A percentile compares a stretch with the other conserved stretches of the same genome.
These are phyloP conservation scores for Nomada lathburiana DNA, from an alignment of 2,888 invertebrate species.

Conservation along the genomic window DNA sequence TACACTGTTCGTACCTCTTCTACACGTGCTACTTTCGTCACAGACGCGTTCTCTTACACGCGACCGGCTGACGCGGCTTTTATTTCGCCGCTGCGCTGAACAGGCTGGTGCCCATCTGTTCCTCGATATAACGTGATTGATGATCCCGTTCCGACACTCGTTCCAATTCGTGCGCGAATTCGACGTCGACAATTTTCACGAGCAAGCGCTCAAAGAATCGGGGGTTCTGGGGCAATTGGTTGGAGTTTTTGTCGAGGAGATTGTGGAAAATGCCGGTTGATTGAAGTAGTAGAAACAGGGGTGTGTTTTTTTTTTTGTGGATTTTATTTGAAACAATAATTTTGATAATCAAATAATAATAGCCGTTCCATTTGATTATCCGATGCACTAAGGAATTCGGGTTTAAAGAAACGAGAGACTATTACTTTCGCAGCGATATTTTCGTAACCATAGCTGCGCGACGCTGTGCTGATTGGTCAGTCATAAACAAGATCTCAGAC, in stretches of 20 bases:
- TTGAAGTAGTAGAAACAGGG: not conserved
- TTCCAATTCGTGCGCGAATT: slow-evolving; percentile 11
- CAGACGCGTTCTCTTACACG: slow-evolving; percentile 54
- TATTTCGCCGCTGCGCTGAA: slow-evolving; percentile 28
- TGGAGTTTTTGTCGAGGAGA: not conserved
- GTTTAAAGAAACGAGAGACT: no score
- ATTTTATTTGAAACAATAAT: no score
- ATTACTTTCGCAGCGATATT: no score
- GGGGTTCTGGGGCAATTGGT: not conserved
- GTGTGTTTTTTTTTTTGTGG: not conserved
- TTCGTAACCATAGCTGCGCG: no score
- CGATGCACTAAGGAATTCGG: no score
- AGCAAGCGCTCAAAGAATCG: not conserved
- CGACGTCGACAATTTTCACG: slow-evolving; percentile 1
- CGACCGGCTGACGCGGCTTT: slow-evolving; percentile 51
- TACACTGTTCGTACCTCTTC: slow-evolving; percentile 15
- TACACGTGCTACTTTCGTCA: slow-evolving; percentile 58
- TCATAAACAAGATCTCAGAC: not conserved
- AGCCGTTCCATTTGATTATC: no score
- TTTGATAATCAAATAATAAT: no score
- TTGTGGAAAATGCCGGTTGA: no score
- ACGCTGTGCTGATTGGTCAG: not conserved
- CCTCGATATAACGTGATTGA: slow-evolving; percentile 32
- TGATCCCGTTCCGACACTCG: not conserved
- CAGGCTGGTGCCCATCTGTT: slow-evolving; percentile 37